A percentile compares a stretch with the other conserved stretches of the same genome.
Conservation (phyloP, 1,140 invertebrate genomes). For the Panagrolaimus sp. region DNA sequence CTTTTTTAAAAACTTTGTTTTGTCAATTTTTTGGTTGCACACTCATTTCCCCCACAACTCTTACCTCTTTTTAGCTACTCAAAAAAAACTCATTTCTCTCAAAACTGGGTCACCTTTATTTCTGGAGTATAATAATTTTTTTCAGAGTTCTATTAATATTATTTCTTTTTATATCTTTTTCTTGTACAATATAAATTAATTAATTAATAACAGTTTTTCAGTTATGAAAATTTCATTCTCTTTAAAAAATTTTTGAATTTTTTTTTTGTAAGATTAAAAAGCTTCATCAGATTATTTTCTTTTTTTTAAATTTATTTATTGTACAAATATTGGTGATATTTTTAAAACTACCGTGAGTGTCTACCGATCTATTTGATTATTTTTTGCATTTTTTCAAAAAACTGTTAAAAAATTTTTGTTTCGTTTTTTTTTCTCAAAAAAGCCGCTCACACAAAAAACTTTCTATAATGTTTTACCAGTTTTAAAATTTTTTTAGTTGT, state of each 20-base stretch:
- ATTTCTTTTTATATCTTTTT: constrained; percentile 9
- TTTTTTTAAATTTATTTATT: not conserved
- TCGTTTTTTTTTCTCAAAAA: not conserved
- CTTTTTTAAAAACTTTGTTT: not conserved
- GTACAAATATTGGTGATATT: not conserved
- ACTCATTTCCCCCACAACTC: not conserved
- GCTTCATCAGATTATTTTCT: not conserved
- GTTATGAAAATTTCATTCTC: not conserved
- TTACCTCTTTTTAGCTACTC: constrained; percentile 11
- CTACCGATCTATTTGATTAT: not conserved
- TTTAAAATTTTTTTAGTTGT: not conserved
- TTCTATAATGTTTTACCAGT: not conserved
- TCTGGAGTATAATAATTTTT: not conserved
- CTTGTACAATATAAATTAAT: no score
- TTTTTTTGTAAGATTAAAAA: not conserved
- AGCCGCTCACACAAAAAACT: not conserved
- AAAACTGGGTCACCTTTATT: constrained; percentile 4
- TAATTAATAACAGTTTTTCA: not conserved
- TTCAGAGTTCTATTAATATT: not conserved
- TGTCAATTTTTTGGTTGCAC: constrained; percentile 5
- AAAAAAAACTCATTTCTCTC: constrained; percentile 11
- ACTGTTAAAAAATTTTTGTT: not conserved
- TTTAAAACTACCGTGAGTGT: not conserved
- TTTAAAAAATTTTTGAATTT: not conserved
- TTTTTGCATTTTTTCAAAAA: not conserved